These are phyloP conservation scores for Triplophysa yarkandensis DNA, from an alignment of 2,797 vertebrate genomes.

Conservation along the genomic window DNA sequence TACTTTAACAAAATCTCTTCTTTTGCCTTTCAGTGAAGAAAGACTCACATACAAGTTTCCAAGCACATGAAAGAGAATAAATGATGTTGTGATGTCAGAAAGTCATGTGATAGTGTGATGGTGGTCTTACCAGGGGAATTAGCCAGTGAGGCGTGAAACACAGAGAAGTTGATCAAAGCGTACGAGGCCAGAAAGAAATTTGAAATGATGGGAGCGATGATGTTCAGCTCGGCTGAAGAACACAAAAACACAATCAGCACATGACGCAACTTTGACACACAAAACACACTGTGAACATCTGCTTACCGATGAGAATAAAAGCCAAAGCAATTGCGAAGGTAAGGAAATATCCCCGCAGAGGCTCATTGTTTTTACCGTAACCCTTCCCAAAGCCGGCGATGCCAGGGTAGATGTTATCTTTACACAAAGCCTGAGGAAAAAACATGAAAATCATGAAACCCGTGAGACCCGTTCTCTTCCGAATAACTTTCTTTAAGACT, in stretches of 20 bases:
- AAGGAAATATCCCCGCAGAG: constrained; percentile 93
- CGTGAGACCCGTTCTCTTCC: background rate
- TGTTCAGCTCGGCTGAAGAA: constrained; percentile 86
- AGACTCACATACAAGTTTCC: background rate
- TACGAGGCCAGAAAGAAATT: constrained; percentile 99
- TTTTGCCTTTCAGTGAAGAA: too few species aligned
- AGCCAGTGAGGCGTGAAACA: constrained; percentile 97
- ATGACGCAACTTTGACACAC: background rate
- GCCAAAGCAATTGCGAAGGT: constrained; percentile 94
- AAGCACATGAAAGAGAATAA: too few species aligned
- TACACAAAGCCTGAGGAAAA: constrained; percentile 87
- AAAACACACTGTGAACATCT: background rate
- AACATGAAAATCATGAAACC: constrained; percentile 8
- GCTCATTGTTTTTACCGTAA: constrained; percentile 98
- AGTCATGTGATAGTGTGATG: background rate
- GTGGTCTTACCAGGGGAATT: constrained; percentile 92
- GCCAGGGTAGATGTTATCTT: constrained; percentile 97
- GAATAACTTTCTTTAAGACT: background rate
- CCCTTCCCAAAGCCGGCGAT: constrained; percentile 93
- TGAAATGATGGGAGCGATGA: constrained; percentile 97
- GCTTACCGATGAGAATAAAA: constrained; percentile 95
- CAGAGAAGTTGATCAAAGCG: constrained; percentile 97
- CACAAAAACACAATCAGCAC: constrained; percentile 14
- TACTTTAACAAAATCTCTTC: too few species aligned
- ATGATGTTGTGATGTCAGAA: too few species aligned